Percentiles rank a stretch among this genome's conserved stretches.
These are phyloP conservation scores for Morpho deidamia DNA, from an alignment of 2,888 invertebrate genomes.

Conservation along the genomic window DNA sequence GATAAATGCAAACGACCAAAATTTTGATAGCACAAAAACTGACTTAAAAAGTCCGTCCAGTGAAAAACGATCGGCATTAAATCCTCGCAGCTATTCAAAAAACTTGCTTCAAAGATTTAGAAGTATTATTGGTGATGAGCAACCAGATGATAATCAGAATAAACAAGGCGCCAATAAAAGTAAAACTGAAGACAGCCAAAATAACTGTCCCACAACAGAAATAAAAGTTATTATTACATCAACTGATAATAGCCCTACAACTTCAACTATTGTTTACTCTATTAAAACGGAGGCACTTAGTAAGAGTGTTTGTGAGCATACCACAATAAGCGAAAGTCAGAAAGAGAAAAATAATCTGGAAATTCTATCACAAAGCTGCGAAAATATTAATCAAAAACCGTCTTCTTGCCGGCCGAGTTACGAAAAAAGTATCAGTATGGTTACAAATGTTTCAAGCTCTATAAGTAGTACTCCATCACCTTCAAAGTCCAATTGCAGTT, in stretches of 20 bases:
- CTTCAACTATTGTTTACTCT: constrained; percentile 44
- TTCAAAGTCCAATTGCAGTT: constrained; percentile 57
- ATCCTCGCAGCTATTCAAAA: constrained; percentile 68
- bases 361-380: constrained; percentile 59
- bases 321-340: constrained; percentile 56
- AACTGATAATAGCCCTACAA: constrained; percentile 50
- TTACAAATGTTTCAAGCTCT: constrained; percentile 47
- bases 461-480: constrained; percentile 43
- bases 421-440: constrained; percentile 59
- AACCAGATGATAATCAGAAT: constrained; percentile 55
- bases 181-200: constrained; percentile 29
- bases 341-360: constrained; percentile 62
- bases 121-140: constrained; percentile 72
- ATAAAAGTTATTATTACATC: constrained; percentile 64
- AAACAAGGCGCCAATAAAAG: constrained; percentile 34
- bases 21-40: constrained; percentile 49
- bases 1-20: constrained; percentile 64
- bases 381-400: constrained; percentile 51
- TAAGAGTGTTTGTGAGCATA: constrained; percentile 61
- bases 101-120: constrained; percentile 70
- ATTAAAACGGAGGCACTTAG: constrained; percentile 49
- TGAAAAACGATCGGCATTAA: constrained; percentile 61
- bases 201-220: constrained; percentile 44
- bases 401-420: constrained; percentile 42
- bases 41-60: constrained; percentile 60